Percentiles rank a stretch among this genome's conserved stretches.
phyloP scores from a whole-genome alignment of 2,113 vertebrate genomes.

The Dipodomys spectabilis region DNA sequence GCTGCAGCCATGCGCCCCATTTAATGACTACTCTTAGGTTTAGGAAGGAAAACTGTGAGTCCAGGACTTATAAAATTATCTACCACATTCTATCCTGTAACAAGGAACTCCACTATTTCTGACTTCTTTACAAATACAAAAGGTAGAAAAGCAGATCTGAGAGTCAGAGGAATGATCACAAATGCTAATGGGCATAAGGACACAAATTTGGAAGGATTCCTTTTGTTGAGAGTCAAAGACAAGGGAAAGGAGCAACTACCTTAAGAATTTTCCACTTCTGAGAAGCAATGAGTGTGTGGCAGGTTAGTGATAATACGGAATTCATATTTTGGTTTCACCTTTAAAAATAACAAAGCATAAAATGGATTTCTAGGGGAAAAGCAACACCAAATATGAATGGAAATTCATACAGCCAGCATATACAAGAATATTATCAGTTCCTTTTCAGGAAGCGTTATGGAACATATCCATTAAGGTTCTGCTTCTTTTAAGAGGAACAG shows the following conservation, averaged over 20 bases:
- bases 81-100: not conserved
- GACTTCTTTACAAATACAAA: not conserved
- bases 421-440: not conserved
- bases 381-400: not conserved
- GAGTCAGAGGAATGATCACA: not conserved
- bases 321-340: not conserved
- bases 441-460: not conserved
- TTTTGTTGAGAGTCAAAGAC: not conserved
- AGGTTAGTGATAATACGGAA: not conserved
- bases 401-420: not conserved
- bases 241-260: not conserved
- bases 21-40: not conserved
- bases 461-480: not conserved
- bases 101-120: not conserved
- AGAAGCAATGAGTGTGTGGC: not conserved
- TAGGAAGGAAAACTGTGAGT: not conserved
- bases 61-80: not conserved
- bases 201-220: not conserved
- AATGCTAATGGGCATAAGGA: not conserved
- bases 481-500: not conserved
- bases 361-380: not conserved
- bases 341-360: slow-evolving; percentile 1
- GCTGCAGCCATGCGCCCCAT: no score
- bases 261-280: not conserved
- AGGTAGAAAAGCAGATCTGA: not conserved